Evolutionary conservation across 2,797 vertebrate species (phyloP), one percentile per base, ranked within the genome.

Genomic region (Syngnathus acus): DNA sequence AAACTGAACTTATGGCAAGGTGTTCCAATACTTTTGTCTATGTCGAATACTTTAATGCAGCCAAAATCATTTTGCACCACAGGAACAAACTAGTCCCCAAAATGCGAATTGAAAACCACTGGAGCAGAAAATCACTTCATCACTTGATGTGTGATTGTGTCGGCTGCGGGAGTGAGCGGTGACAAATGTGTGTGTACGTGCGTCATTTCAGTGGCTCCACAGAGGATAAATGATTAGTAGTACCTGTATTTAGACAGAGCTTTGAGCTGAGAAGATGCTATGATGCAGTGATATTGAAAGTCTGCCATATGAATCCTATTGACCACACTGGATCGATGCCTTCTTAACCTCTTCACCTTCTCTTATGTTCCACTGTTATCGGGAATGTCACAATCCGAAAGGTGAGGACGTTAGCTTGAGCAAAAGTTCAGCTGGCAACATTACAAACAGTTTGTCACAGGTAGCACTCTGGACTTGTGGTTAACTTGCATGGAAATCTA

Each of bases 41-140:
- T 26, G 23, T 55, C 11, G 13, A 23, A 26, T 10, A 14, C 53
- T 23, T 55, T 55, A n/a, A 17, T 57, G 13, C 37, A 17, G 55
- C 55, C 26, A 17, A 14, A 57, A 14, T 17, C 26, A 8, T 17
- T 57, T 57, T 57, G 55, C 37, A 37, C 9, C 14, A 14, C 14
- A 26, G 55, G 1, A 58, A 58, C 42, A 62, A 42, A 62, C 6
- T 17, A 32, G 21, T 11, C 61, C 43, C 9, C 42, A 6, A 26
- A 47, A 47, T 47, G 23, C 5, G 61, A 26, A 62, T 62, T 47
- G 61, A 62, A 62, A 62, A 43, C 42, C 61, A 62, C 19, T 23
- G 42, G 40, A 62, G 42, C 42, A 16, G 61, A 62, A 62, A 62
- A 62, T 62, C 61, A 47, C 32, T 62, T 47, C 21, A 62, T 62